phyloP scores from a whole-genome alignment of 1,140 invertebrate genomes.

The Geopemphigus sp. region DNA sequence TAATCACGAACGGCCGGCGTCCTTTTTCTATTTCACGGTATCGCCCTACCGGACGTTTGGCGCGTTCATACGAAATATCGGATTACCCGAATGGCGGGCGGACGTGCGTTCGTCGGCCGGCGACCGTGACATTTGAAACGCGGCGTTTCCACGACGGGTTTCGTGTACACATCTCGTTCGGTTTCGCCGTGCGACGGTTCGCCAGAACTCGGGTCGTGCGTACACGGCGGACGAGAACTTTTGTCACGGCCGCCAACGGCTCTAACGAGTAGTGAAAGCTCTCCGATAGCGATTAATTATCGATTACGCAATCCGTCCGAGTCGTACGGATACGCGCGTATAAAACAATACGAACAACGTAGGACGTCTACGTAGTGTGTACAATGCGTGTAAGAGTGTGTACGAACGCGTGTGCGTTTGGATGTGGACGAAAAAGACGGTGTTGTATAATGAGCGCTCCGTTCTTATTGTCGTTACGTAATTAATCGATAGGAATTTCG shows the following conservation, averaged over 20 bases:
- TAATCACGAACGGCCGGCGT: too few relatives aligned
- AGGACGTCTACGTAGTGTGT: too few relatives aligned
- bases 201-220: too few relatives aligned
- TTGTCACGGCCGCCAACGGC: not conserved
- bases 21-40: too few relatives aligned
- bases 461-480: not conserved
- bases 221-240: not conserved
- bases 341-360: constrained; percentile 26
- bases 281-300: not conserved
- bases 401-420: too few relatives aligned
- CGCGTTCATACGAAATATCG: too few relatives aligned
- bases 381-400: too few relatives aligned
- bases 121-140: constrained; percentile 8
- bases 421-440: not conserved
- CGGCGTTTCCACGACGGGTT: not conserved
- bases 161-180: not conserved
- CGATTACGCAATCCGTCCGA: constrained; percentile 7
- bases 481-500: constrained; percentile 16
- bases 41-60: too few relatives aligned
- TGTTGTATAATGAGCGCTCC: not conserved
- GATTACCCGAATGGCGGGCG: too few relatives aligned
- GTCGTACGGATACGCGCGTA: not conserved
- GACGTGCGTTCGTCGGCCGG: too few relatives aligned
- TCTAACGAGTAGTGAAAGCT: constrained; percentile 21
- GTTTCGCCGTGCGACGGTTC: not conserved